Percentiles rank a stretch among this genome's conserved stretches.
phyloP scores from a whole-genome alignment of 1,140 invertebrate species.

The Amyelois transitella region DNA sequence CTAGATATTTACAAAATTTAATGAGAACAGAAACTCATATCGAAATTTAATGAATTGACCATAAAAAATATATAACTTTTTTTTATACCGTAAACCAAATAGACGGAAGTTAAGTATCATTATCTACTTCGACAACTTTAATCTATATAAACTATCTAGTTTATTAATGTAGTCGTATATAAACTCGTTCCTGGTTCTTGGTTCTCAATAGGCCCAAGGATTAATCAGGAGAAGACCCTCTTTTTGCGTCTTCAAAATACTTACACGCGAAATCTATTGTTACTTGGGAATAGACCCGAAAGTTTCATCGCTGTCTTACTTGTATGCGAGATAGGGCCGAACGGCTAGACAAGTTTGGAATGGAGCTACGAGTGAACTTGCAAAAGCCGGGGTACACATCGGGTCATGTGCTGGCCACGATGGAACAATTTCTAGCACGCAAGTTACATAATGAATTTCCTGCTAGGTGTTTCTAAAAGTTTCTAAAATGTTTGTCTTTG shows the following conservation, averaged over 20 bases:
- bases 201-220: not conserved
- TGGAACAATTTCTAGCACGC: too few species aligned
- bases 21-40: too few species aligned
- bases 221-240: not conserved
- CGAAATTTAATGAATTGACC: too few species aligned
- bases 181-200: not conserved
- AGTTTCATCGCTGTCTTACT: slow-evolving; percentile 1
- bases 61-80: too few species aligned
- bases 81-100: too few species aligned
- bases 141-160: not conserved
- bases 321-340: slow-evolving; percentile 15
- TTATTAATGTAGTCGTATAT: not conserved
- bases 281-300: not conserved
- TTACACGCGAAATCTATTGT: not conserved
- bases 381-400: too few species aligned
- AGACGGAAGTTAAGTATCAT: not conserved
- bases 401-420: too few species aligned
- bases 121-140: not conserved
- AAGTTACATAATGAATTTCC: too few species aligned
- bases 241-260: not conserved
- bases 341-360: slow-evolving; percentile 31
- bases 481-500: too few species aligned
- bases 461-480: too few species aligned
- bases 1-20: too few species aligned
- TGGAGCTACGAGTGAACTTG: slow-evolving; percentile 26